Conservation (phyloP, 2,888 invertebrate genomes). For the Bombylius discolor region DNA sequence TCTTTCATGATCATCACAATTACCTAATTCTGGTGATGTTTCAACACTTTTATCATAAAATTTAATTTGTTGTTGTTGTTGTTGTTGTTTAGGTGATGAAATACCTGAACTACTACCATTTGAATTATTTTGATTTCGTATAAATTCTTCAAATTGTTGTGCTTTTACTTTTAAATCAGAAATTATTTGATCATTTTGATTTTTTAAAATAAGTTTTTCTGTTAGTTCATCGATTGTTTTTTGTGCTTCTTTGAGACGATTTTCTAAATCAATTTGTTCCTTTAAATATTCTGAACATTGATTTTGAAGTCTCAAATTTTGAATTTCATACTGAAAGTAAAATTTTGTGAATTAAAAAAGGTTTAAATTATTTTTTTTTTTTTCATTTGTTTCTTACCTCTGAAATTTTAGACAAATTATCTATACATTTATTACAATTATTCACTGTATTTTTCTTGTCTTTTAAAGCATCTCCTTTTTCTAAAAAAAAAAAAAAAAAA, state of each 20-base stretch:
- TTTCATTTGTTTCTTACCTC: constrained; percentile 19
- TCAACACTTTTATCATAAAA: constrained; percentile 24
- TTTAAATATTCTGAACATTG: constrained; percentile 24
- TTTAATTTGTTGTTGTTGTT: constrained; percentile 1
- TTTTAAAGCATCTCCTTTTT: constrained; percentile 1
- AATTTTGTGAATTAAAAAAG: neutral
- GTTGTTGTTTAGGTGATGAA: constrained; percentile 13
- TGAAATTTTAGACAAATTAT: constrained; percentile 25
- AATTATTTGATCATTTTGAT: constrained; percentile 47
- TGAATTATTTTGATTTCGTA: constrained; percentile 40
- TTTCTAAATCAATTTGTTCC: constrained; percentile 23
- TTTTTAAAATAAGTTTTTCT: constrained; percentile 32
- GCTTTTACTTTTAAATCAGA: constrained; percentile 48
- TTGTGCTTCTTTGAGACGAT: constrained; percentile 29
- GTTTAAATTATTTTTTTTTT: neutral
- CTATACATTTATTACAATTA: constrained; percentile 28
- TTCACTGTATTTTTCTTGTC: constrained; percentile 8
- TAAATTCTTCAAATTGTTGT: constrained; percentile 50
- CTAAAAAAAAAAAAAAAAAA: constrained; percentile 4
- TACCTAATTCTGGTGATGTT: constrained; percentile 33
- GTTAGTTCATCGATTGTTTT: constrained; percentile 27
- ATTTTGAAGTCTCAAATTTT: constrained; percentile 27
- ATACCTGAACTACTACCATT: constrained; percentile 23
- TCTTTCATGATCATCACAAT: constrained; percentile 16
- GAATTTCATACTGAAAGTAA: constrained; percentile 28